phyloP scores from a whole-genome alignment of 2,797 vertebrate species.

The Bovichtus variegatus region DNA sequence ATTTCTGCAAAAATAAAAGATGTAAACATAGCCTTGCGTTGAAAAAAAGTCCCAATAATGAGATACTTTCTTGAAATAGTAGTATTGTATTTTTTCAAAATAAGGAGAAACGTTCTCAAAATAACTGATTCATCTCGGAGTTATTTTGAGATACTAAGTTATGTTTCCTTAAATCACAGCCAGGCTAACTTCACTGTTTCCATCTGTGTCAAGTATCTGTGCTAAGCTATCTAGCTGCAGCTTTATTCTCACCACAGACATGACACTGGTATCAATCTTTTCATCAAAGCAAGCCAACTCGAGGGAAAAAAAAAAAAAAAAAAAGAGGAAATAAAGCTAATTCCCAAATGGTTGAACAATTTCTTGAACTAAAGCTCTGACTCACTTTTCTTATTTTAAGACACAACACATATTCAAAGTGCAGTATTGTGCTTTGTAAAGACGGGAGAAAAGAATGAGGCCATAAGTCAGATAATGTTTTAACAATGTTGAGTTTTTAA shows the following conservation, averaged over 20 bases:
- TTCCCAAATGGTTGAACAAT: neutral
- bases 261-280: no score
- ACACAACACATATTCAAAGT: neutral
- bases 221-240: neutral
- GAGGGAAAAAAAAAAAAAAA: neutral
- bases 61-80: no score
- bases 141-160: no score
- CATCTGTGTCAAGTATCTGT: no score
- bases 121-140: no score
- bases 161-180: neutral
- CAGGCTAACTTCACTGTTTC: neutral
- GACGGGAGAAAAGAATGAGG: slow-evolving; percentile 17
- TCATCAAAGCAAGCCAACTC: neutral
- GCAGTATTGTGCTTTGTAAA: neutral
- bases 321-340: neutral
- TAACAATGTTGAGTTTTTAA: slow-evolving; percentile 74
- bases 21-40: no score
- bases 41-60: no score
- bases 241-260: neutral
- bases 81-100: no score
- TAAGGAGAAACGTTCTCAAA: no score
- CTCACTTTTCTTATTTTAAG: neutral
- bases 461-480: slow-evolving; percentile 43
- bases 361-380: neutral
- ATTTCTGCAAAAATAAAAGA: no score